A percentile compares a stretch with the other conserved stretches of the same genome.
Conservation (phyloP, 2,888 invertebrate species). For the Dryocosmus kuriphilus region DNA sequence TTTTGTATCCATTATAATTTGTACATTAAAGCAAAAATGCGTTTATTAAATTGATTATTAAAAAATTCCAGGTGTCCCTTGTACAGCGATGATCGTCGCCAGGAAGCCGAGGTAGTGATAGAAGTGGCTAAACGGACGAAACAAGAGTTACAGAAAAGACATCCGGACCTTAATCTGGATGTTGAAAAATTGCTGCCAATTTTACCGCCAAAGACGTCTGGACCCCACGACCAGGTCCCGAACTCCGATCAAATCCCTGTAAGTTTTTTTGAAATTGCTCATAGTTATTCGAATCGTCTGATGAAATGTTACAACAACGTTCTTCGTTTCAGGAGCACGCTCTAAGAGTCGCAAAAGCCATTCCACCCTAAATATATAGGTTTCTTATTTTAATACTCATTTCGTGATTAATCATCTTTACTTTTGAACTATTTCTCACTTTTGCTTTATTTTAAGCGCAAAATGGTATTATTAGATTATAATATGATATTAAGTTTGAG, state of each 20-base stretch:
- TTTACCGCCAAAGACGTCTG: conserved; percentile 55
- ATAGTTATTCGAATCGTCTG: not conserved
- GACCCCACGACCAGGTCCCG: conserved; percentile 58
- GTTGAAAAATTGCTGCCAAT: conserved; percentile 58
- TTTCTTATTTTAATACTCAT: not conserved
- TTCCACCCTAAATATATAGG: not conserved
- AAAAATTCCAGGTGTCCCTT: conserved; percentile 74
- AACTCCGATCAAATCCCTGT: conserved; percentile 58
- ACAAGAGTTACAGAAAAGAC: conserved; percentile 68
- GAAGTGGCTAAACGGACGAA: conserved; percentile 74
- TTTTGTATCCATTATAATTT: not conserved
- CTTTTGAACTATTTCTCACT: not conserved
- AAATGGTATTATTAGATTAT: not conserved
- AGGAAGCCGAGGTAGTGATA: conserved; percentile 75
- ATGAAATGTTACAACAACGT: not conserved
- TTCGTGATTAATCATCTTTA: not conserved
- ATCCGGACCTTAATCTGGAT: conserved; percentile 74
- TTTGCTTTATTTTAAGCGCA: not conserved
- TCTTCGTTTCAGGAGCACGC: conserved; percentile 19
- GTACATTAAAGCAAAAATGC: not conserved
- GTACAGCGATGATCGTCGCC: conserved; percentile 73
- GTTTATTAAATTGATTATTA: not conserved
- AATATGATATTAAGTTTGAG: not conserved
- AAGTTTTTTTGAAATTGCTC: conserved; percentile 40
- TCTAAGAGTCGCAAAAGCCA: conserved; percentile 12